Evolutionary conservation across 2,888 invertebrate genomes (phyloP), one percentile per base, ranked within the genome.

Genomic region (Habroteleia sp.): DNA sequence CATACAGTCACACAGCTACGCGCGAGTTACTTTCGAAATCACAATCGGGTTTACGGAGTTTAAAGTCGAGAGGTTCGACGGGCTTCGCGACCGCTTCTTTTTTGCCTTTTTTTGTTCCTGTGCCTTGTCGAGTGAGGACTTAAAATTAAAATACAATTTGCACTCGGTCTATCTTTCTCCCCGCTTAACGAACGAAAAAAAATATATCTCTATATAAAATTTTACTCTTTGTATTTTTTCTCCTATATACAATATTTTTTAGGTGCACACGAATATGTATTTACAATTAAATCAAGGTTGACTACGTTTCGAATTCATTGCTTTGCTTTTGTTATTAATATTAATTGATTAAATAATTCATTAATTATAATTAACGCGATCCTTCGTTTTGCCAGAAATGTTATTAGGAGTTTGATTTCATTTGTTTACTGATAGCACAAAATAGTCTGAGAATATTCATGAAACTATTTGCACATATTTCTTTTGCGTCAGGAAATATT

Each of bases 181-280:
- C 16, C 37, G 27, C 33, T 44, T 25, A 25, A 11, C 11, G 11
- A 54, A 42, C 33, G 13, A 44, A 66, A 66, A 52, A 66, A 65
- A 42, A 66, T 56, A 52, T 65, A 25, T 56, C 29, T 66, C 23
- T 65, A 66, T 56, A 66, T 29, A 56, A 41, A 14, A 27, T 42
- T 37, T 17, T 8, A 52, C 14, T 39, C 35, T 65, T 10, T 56
- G 44, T 31, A 44, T 46, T n/a, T n/a, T n/a, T n/a, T n/a, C n/a
- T n/a, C n/a, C 58, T 56, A 37, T 56, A 35, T 46, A 54, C 72
- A 68, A 35, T 37, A 60, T n/a, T n/a, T n/a, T n/a, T n/a, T 35
- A 33, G 29, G 42, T 66, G 54, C 39, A 25, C 35, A 46, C 35
- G 41, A 44, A 17, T 52, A 29, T 20, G 6, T 62, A 62, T 62